Conservation (phyloP, 2,113 vertebrate genomes). For the Paratilapia polleni region DNA sequence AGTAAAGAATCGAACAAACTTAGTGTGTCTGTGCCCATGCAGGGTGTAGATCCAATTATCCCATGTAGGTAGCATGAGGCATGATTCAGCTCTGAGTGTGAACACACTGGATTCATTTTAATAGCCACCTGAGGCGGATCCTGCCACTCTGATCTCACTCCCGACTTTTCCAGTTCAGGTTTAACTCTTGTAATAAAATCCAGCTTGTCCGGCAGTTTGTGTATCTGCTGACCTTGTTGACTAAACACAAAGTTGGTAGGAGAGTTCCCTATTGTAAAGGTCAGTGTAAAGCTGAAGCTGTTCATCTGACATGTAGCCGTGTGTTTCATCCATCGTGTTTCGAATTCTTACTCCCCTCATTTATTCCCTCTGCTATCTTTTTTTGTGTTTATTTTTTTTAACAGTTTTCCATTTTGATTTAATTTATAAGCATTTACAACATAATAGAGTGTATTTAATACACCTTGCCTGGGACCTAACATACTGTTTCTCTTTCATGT, state of each 20-base stretch:
- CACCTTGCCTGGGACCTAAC: too few relatives aligned
- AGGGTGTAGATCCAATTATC: constrained; percentile 40
- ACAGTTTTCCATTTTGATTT: not conserved
- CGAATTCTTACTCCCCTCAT: not conserved
- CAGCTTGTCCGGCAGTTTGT: not conserved
- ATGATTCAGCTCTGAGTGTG: not conserved
- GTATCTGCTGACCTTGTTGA: constrained; percentile 25
- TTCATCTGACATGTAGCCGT: too few relatives aligned
- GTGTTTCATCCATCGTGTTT: too few relatives aligned
- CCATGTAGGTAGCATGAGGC: constrained; percentile 3
- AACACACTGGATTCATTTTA: constrained; percentile 44
- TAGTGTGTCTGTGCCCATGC: not conserved
- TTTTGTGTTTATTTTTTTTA: not conserved
- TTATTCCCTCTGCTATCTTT: not conserved
- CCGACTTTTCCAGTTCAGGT: not conserved
- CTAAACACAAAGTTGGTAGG: not conserved
- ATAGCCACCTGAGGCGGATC: constrained; percentile 42
- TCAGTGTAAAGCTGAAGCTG: too few relatives aligned
- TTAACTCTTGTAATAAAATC: constrained; percentile 1
- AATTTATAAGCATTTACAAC: too few relatives aligned
- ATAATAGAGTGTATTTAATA: too few relatives aligned
- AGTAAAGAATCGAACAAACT: not conserved
- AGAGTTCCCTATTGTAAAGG: not conserved
- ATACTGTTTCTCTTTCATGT: not conserved
- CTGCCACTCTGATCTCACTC: constrained; percentile 33